These are phyloP conservation scores for Acromyrmex echinatior DNA, from an alignment of 1,140 invertebrate species.

Conservation along the genomic window DNA sequence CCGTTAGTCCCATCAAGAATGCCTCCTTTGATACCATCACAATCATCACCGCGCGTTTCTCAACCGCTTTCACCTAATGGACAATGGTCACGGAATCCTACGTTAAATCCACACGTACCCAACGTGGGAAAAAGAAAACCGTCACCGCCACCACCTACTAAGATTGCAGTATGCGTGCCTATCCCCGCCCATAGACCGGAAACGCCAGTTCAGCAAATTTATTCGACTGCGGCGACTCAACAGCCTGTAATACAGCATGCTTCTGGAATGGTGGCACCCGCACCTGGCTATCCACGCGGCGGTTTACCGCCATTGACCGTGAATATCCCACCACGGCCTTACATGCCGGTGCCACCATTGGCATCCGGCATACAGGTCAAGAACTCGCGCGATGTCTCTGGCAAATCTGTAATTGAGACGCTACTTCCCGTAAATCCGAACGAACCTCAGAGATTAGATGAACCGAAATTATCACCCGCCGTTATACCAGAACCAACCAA, in stretches of 20 bases:
- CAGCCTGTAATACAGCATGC: conserved; percentile 85
- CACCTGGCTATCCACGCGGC: conserved; percentile 82
- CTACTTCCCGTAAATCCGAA: conserved; percentile 81
- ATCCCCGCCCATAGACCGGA: conserved; percentile 81
- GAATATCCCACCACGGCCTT: conserved; percentile 84
- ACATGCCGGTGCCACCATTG: conserved; percentile 82
- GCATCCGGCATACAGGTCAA: conserved; percentile 78
- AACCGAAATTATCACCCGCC: conserved; percentile 83
- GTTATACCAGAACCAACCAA: conserved; percentile 82
- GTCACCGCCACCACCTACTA: conserved; percentile 72
- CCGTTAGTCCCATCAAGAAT: conserved; percentile 78
- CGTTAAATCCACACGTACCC: conserved; percentile 71
- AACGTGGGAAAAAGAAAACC: conserved; percentile 71
- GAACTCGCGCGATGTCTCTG: conserved; percentile 74
- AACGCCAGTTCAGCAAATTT: conserved; percentile 80
- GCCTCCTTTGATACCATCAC: conserved; percentile 78
- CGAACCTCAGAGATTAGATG: conserved; percentile 80
- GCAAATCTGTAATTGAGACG: conserved; percentile 84
- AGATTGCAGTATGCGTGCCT: conserved; percentile 82
- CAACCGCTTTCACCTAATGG: conserved; percentile 83
- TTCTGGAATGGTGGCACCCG: conserved; percentile 83
- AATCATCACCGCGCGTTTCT: conserved; percentile 76
- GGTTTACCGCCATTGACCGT: conserved; percentile 83
- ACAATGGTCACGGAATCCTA: conserved; percentile 80
- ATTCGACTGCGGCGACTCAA: conserved; percentile 83